Evolutionary conservation across 2,113 vertebrate genomes (phyloP).

Genomic region (Alaudala cheleensis): DNA sequence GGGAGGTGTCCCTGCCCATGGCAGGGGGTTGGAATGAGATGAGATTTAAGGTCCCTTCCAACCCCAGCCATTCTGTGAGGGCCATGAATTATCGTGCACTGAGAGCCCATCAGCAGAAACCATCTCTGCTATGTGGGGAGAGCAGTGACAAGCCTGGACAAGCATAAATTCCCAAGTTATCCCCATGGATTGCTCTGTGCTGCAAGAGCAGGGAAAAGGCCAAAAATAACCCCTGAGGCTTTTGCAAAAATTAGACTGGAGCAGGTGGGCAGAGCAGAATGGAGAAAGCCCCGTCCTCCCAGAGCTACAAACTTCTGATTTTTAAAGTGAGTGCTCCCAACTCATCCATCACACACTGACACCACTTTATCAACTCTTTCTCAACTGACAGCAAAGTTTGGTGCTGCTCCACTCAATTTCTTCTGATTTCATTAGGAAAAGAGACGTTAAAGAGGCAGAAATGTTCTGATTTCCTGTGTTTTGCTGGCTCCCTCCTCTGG

Average conservation of each 20-base stretch:
- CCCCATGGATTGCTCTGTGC: not conserved
- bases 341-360: not conserved
- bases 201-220: not conserved
- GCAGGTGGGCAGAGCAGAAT: not conserved
- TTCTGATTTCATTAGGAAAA: conserved; percentile 23
- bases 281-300: not conserved
- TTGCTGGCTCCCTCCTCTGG: conserved; percentile 66
- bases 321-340: not conserved
- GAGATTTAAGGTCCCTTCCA: not conserved
- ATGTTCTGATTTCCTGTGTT: conserved; percentile 33
- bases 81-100: not conserved
- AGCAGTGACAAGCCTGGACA: not conserved
- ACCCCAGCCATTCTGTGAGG: not conserved
- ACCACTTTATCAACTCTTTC: not conserved
- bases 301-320: not conserved
- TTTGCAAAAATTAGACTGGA: not conserved
- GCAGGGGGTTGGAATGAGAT: not conserved
- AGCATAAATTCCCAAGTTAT: not conserved
- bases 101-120: not conserved
- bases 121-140: not conserved
- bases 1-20: not conserved
- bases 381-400: not conserved
- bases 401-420: not conserved
- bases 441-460: not conserved
- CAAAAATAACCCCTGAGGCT: not conserved